Base-by-base conservation (phyloP, 2,113 vertebrate genomes). In the Elephantulus edwardii region DNA sequence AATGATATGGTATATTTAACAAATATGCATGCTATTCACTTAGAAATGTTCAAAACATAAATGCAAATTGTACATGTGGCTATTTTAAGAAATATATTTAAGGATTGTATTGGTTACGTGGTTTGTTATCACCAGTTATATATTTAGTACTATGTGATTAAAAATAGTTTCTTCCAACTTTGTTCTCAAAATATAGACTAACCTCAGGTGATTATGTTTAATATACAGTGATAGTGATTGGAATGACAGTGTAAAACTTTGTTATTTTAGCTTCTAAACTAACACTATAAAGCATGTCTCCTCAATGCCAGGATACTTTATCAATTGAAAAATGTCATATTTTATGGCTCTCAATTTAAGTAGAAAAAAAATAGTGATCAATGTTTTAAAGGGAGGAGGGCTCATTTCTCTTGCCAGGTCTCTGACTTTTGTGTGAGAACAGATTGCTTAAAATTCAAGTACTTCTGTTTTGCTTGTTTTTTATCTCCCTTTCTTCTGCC, bases 281-380 rank as follows among this genome's bases (percentile, higher is more conserved):
- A 85, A 58, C 38, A 48, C 40, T 88, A 16, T 86, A 75, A 90
- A 91, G 58, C 10, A 20, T 82, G 11, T 10, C 90, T 79, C 33
- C 68, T 90, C 77, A 58, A 77, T 94, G 68, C 50, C 86, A 38
- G 13, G 83, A 77, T 86, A 88, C 91, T 83, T 94, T 42, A 13
- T 24, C 30, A 66, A 35, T 85, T 91, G 60, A 94, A 60, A 85
- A 66, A 83, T 35, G 58, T 46, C 44, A 89, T 92, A 56, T 81
- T 88, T 50, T 83, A 26, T 58, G 50, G 4, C 20, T 81, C 54
- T 70, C 85, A 77, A 68, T 89, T 83, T 90, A 35, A 89, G 6
- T 42, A 85, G 28, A 79, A 28, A 5, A 28, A 5, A 88, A 54
- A 70, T 71, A 26, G n/a, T 70, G 10, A 54, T 66, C 83, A 54